Conservation (phyloP, 2,888 invertebrate genomes). For the Orthonychiurus folsomi region DNA sequence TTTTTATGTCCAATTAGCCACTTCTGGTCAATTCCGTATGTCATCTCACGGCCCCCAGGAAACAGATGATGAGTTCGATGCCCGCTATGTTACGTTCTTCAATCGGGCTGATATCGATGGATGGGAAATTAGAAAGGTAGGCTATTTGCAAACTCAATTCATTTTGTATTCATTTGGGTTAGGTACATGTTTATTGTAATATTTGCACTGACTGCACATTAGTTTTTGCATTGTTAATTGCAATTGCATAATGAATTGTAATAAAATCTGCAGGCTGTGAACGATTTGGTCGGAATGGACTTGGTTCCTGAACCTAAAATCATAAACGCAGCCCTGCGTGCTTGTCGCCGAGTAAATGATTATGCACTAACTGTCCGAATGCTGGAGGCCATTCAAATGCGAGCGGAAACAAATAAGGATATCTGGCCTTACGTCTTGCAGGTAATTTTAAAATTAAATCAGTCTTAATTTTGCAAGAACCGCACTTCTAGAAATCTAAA, state of each 20-base stretch:
- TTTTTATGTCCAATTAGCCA: too few species aligned
- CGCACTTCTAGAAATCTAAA: too few species aligned
- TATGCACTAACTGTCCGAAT: slow-evolving; percentile 85
- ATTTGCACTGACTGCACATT: neutral
- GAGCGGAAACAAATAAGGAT: slow-evolving; percentile 63
- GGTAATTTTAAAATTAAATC: slow-evolving; percentile 36
- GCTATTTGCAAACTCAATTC: slow-evolving; percentile 2
- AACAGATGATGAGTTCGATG: slow-evolving; percentile 77
- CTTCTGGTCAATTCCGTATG: too few species aligned
- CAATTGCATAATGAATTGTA: neutral
- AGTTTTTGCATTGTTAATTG: neutral
- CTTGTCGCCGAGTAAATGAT: slow-evolving; percentile 89
- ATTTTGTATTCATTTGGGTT: neutral
- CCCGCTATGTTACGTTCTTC: slow-evolving; percentile 73
- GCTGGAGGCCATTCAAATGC: slow-evolving; percentile 81
- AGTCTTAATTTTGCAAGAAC: too few species aligned
- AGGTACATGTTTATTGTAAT: neutral
- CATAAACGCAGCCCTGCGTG: slow-evolving; percentile 73
- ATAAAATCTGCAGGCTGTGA: slow-evolving; percentile 56
- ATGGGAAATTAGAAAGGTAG: slow-evolving; percentile 78
- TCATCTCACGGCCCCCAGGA: slow-evolving; percentile 45
- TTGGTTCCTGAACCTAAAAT: slow-evolving; percentile 85
- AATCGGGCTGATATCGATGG: slow-evolving; percentile 79
- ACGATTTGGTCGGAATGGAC: slow-evolving; percentile 80
- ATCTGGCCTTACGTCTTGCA: slow-evolving; percentile 77